Evolutionary conservation across 2,113 vertebrate genomes (phyloP).

Genomic region (Trematomus loennbergii): DNA sequence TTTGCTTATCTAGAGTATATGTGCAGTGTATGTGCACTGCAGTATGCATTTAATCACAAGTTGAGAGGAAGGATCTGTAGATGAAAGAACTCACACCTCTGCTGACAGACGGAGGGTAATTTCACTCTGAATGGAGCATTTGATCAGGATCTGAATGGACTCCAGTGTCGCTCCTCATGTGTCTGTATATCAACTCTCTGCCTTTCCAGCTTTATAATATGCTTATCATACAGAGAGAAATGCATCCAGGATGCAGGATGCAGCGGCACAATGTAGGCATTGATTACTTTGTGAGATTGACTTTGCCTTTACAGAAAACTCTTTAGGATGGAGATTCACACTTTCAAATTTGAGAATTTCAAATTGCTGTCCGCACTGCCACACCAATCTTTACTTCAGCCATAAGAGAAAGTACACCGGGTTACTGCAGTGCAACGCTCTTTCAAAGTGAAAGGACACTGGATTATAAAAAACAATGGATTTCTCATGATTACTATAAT

Average conservation of each 20-base stretch:
- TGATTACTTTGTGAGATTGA: constrained; percentile 63
- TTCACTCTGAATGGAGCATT: constrained; percentile 84
- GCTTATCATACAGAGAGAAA: constrained; percentile 70
- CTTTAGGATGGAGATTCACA: constrained; percentile 52
- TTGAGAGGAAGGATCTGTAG: constrained; percentile 71
- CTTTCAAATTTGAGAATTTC: constrained; percentile 40
- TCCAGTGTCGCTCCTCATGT: constrained; percentile 68
- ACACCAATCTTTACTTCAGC: constrained; percentile 12
- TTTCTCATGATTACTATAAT: too few relatives aligned
- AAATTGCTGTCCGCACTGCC: constrained; percentile 10
- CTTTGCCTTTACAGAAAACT: constrained; percentile 34
- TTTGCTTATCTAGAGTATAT: constrained; percentile 61
- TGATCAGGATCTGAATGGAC: constrained; percentile 82
- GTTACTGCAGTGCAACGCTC: not conserved
- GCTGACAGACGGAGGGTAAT: constrained; percentile 81
- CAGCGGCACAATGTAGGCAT: constrained; percentile 48
- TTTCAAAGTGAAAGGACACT: too few relatives aligned
- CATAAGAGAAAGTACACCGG: constrained; percentile 1
- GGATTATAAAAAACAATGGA: too few relatives aligned
- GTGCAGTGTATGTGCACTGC: constrained; percentile 65
- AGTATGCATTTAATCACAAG: constrained; percentile 79
- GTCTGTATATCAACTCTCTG: constrained; percentile 70
- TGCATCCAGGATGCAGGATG: constrained; percentile 57
- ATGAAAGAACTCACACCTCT: constrained; percentile 83
- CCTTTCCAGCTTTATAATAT: constrained; percentile 69